Evolutionary conservation across 2,113 vertebrate species (phyloP).

Genomic region (Mustela nigripes): DNA sequence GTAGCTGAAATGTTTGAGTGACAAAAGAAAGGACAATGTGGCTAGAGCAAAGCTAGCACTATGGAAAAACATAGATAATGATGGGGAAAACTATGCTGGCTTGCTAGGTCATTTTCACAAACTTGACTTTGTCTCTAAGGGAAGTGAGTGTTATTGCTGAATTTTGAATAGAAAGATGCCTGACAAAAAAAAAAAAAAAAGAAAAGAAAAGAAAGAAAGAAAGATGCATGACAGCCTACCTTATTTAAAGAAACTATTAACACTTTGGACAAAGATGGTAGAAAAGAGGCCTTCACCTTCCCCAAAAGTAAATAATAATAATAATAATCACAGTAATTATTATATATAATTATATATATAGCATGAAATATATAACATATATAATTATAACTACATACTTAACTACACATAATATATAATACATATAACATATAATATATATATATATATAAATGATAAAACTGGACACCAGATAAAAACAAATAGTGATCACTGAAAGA

Average conservation of each 20-base stretch:
- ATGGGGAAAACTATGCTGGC: not conserved
- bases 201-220: not conserved
- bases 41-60: not conserved
- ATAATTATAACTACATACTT: not conserved
- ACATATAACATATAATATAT: not conserved
- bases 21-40: not conserved
- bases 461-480: not conserved
- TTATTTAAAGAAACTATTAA: not conserved
- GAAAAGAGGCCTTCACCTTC: not conserved
- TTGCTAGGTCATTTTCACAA: not conserved
- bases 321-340: not conserved
- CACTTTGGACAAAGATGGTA: not conserved
- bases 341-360: not conserved
- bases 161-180: not conserved
- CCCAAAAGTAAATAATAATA: not conserved
- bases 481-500: not conserved
- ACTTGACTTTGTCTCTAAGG: not conserved
- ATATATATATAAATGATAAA: not conserved
- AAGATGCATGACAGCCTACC: not conserved
- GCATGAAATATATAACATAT: not conserved
- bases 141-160: not conserved
- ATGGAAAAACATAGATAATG: not conserved
- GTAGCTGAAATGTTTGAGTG: not conserved
- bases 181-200: too few relatives aligned
- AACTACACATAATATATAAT: not conserved